These are phyloP conservation scores for Crocuta crocuta DNA, from an alignment of 2,113 vertebrate genomes.

Conservation along the genomic window DNA sequence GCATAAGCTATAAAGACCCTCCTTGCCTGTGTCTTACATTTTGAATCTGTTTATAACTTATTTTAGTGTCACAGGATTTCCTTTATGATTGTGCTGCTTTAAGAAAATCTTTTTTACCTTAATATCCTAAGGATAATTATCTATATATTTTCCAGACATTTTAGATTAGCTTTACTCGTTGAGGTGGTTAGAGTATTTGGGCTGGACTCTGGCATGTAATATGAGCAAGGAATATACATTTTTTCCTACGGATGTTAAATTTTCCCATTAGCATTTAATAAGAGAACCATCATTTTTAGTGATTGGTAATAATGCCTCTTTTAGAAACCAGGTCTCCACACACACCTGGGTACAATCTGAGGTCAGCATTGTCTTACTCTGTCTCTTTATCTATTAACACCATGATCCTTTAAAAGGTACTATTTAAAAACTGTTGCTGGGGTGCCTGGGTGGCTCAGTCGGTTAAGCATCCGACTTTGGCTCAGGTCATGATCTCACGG, in stretches of 20 bases:
- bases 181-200: conserved; percentile 49
- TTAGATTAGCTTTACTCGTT: conserved; percentile 59
- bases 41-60: conserved; percentile 70
- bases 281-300: neutral
- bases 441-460: too few species aligned
- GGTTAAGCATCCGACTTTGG: too few species aligned
- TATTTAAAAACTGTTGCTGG: neutral
- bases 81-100: conserved; percentile 47
- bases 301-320: neutral
- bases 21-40: conserved; percentile 57
- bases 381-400: neutral
- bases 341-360: neutral
- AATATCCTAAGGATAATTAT: conserved; percentile 61
- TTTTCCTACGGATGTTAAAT: conserved; percentile 38
- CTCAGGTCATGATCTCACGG: too few species aligned
- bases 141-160: conserved; percentile 65
- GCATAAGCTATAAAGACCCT: conserved; percentile 67
- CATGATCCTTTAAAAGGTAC: neutral
- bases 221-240: neutral
- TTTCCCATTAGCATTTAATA: conserved; percentile 58
- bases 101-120: conserved; percentile 52
- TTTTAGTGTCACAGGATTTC: conserved; percentile 64
- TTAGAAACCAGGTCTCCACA: neutral
- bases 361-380: neutral
- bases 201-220: conserved; percentile 18